phyloP scores from a whole-genome alignment of 2,888 invertebrate species.

The Agrotis clavis region DNA sequence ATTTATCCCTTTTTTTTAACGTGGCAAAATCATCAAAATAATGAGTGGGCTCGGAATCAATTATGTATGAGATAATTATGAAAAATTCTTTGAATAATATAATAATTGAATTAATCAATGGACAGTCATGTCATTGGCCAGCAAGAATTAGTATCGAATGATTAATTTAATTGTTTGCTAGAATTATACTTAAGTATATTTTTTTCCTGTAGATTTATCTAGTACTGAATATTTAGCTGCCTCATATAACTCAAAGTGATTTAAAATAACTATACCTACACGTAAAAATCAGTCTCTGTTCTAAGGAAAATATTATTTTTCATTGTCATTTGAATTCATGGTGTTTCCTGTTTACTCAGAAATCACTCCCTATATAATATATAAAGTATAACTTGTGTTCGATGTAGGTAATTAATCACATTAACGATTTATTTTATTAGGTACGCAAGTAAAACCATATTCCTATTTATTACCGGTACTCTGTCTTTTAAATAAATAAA shows the following conservation, averaged over 20 bases:
- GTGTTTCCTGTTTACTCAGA: constrained; percentile 54
- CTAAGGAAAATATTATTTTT: constrained; percentile 43
- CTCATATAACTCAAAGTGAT: neutral
- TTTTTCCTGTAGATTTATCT: constrained; percentile 33
- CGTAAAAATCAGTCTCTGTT: constrained; percentile 9
- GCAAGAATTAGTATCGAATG: constrained; percentile 5
- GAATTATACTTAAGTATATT: neutral
- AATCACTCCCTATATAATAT: constrained; percentile 13
- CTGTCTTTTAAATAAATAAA: constrained; percentile 1
- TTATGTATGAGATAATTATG: no score
- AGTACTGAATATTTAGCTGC: neutral
- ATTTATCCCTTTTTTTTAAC: no score
- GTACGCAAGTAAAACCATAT: neutral
- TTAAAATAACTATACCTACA: constrained; percentile 25
- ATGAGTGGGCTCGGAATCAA: no score
- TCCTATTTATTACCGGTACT: neutral
- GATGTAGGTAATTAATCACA: constrained; percentile 24
- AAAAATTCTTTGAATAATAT: constrained; percentile 19
- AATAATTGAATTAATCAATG: constrained; percentile 2
- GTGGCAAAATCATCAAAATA: no score
- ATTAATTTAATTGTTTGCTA: constrained; percentile 12
- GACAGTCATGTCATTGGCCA: constrained; percentile 36
- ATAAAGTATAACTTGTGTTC: constrained; percentile 7
- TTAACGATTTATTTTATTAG: neutral
- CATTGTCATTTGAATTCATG: constrained; percentile 22